These are phyloP conservation scores for Emberiza fucata DNA, from an alignment of 2,113 vertebrate species.

Conservation along the genomic window DNA sequence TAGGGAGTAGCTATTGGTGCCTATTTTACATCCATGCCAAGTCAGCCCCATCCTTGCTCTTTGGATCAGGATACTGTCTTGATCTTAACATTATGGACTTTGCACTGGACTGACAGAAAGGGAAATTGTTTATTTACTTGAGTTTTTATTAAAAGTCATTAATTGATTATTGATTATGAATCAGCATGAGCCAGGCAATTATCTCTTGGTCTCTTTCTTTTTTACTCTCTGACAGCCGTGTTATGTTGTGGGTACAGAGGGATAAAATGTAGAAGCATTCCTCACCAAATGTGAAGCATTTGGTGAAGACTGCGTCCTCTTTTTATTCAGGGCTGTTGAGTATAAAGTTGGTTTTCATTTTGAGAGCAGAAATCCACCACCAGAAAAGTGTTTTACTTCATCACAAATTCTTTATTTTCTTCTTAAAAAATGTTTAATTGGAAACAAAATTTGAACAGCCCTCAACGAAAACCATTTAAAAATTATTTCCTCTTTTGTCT, in stretches of 20 bases:
- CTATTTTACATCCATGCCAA: background rate
- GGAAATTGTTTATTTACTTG: background rate
- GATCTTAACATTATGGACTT: background rate
- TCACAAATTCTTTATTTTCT: background rate
- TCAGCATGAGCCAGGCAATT: background rate
- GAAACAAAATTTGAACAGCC: background rate
- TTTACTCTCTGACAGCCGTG: accelerated
- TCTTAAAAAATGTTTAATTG: background rate
- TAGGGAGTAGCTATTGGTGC: background rate
- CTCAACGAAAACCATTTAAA: background rate
- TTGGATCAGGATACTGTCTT: background rate
- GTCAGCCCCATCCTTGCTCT: background rate
- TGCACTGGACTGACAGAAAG: background rate
- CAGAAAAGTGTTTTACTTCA: background rate
- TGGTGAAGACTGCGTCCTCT: background rate
- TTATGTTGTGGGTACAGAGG: background rate
- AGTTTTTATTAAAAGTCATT: background rate
- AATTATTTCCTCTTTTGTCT: background rate
- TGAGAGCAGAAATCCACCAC: background rate
- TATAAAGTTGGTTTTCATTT: background rate
- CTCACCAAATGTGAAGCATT: background rate
- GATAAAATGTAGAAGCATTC: background rate
- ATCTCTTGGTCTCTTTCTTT: background rate
- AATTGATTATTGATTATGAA: background rate
- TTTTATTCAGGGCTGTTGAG: background rate